Percentiles rank a stretch among this genome's conserved stretches.
Evolutionary conservation across 2,113 vertebrate genomes (phyloP).

Genomic region (Mugil cephalus): DNA sequence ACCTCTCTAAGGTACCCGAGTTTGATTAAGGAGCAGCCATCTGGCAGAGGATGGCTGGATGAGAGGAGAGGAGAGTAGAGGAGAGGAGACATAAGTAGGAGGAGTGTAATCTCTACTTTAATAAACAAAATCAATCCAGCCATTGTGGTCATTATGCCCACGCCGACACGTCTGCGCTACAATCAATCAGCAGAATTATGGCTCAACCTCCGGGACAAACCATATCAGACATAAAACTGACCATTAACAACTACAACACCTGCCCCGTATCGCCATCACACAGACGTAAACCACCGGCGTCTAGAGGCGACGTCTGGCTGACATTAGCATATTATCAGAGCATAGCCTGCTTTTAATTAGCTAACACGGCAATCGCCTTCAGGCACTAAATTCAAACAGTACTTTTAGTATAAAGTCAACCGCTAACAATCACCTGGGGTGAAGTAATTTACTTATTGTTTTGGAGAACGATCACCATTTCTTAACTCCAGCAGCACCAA

Average conservation of each 20-base stretch:
- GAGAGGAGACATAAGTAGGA: neutral
- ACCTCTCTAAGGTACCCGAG: conserved; percentile 73
- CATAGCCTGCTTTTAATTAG: conserved; percentile 32
- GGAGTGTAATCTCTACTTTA: conserved; percentile 39
- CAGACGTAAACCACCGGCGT: conserved; percentile 33
- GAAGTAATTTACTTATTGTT: neutral
- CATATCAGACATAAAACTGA: conserved; percentile 59
- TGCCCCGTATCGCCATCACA: conserved; percentile 49
- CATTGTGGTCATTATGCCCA: conserved; percentile 43
- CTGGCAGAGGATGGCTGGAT: conserved; percentile 51
- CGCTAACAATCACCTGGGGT: too few relatives aligned
- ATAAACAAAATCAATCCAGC: conserved; percentile 55
- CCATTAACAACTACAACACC: conserved; percentile 56
- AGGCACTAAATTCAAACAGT: conserved; percentile 23
- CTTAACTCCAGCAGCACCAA: neutral
- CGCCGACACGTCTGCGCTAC: conserved; percentile 20
- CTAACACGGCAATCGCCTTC: conserved; percentile 1
- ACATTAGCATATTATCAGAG: conserved; percentile 22
- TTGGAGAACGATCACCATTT: neutral
- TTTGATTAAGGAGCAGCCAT: conserved; percentile 77
- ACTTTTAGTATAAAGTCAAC: neutral
- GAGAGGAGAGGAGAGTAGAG: conserved; percentile 10
- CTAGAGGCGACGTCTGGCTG: conserved; percentile 29
- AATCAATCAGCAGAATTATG: conserved; percentile 56
- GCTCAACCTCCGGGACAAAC: conserved; percentile 45